Evolutionary conservation across 2,888 invertebrate species (phyloP).

Genomic region (Meghimatium bilineatum): DNA sequence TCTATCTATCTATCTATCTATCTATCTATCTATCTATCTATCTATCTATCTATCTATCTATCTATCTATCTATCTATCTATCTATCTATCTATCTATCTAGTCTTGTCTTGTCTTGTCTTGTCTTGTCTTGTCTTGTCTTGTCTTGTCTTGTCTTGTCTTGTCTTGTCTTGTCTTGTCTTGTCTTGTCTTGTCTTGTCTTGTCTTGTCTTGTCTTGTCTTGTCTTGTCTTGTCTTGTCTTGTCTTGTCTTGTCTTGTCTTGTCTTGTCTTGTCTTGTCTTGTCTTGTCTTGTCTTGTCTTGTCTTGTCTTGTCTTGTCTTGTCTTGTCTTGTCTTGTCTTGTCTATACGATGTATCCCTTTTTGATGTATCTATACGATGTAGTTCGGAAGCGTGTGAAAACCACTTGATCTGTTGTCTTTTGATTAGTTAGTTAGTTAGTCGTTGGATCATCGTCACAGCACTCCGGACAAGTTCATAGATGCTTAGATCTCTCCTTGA

Average conservation of each 20-base stretch:
- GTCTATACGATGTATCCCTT: neutral
- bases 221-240: constrained; percentile 47
- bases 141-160: constrained; percentile 46
- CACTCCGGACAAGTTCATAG: too few relatives aligned
- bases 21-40: neutral
- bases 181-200: constrained; percentile 37
- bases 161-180: constrained; percentile 35
- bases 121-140: constrained; percentile 46
- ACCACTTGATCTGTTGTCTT: too few relatives aligned
- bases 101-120: constrained; percentile 20
- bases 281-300: constrained; percentile 46
- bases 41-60: too few relatives aligned
- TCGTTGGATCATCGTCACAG: too few relatives aligned
- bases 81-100: constrained; percentile 18
- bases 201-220: constrained; percentile 40
- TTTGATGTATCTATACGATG: too few relatives aligned
- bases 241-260: constrained; percentile 46
- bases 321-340: constrained; percentile 46
- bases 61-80: constrained; percentile 3
- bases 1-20: neutral
- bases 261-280: constrained; percentile 47
- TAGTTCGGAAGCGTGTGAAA: too few relatives aligned
- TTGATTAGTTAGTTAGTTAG: too few relatives aligned
- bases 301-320: constrained; percentile 47
- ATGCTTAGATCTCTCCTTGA: too few relatives aligned